A percentile compares a stretch with the other conserved stretches of the same genome.
Evolutionary conservation across 2,888 invertebrate genomes (phyloP).

Genomic region (Eumacrocentrus americanus): DNA sequence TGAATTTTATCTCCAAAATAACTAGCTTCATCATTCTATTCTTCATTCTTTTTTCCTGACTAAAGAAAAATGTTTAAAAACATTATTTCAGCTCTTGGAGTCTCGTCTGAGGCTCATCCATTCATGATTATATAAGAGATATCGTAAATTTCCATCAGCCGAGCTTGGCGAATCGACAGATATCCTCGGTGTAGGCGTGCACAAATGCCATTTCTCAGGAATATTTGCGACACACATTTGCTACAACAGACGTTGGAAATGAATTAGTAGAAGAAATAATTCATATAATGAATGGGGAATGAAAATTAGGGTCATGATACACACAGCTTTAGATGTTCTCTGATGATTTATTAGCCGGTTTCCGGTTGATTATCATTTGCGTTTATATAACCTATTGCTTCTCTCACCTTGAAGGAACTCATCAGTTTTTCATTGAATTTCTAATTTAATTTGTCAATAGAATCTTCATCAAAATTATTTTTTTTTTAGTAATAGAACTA

Average conservation of each 20-base stretch:
- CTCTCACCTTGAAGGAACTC: conserved; percentile 29
- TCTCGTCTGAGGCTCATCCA: no score
- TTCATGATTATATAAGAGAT: no score
- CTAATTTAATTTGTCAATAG: no score
- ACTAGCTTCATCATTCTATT: background rate
- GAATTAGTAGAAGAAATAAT: background rate
- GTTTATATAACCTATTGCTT: conserved; percentile 7
- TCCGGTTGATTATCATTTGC: conserved; percentile 11
- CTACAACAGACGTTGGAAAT: background rate
- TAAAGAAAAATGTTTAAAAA: background rate
- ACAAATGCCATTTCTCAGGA: conserved; percentile 7
- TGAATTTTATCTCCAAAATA: conserved; percentile 3
- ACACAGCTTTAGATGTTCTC: no score
- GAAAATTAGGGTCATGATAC: no score
- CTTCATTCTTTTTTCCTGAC: background rate
- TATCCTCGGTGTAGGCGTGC: conserved; percentile 10
- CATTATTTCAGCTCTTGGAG: no score
- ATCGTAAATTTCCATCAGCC: no score
- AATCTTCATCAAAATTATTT: no score
- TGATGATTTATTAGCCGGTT: conserved; percentile 1
- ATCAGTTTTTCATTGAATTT: conserved; percentile 28
- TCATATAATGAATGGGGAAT: no score
- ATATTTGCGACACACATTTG: conserved; percentile 6
- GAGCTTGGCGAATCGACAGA: no score
- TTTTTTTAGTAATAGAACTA: no score